Evolutionary conservation across 2,888 invertebrate species (phyloP).

Genomic region (Aspidiotus rigidus): DNA sequence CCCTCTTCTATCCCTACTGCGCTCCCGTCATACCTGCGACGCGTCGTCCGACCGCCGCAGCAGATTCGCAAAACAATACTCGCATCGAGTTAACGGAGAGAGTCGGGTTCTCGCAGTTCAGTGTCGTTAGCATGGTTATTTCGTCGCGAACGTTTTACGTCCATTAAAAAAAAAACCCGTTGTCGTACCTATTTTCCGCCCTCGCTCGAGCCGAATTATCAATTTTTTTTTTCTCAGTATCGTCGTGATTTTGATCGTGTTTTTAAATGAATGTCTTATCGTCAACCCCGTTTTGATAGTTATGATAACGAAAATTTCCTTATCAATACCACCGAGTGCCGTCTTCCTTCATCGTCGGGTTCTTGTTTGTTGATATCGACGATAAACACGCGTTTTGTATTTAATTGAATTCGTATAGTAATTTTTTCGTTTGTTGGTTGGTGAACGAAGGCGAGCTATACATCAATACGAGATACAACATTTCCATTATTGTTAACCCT

Average conservation of each 20-base stretch:
- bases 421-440: neutral
- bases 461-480: too few species aligned
- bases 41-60: neutral
- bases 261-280: neutral
- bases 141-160: slow-evolving; percentile 9
- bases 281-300: neutral
- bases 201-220: neutral
- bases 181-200: neutral
- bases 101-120: slow-evolving; percentile 25
- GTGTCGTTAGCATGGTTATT: slow-evolving; percentile 23
- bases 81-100: slow-evolving; percentile 25
- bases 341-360: too few species aligned
- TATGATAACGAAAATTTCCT: neutral
- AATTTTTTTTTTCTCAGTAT: neutral
- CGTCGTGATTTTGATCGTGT: slow-evolving; percentile 2
- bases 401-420: neutral
- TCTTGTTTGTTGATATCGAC: neutral
- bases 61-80: slow-evolving; percentile 15
- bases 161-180: neutral
- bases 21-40: neutral
- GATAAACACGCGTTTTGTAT: neutral
- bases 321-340: neutral
- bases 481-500: neutral
- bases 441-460: too few species aligned
- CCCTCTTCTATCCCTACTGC: slow-evolving; percentile 24